Base-by-base conservation (phyloP, 2,113 vertebrate species). In the Pseudopipra pipra region DNA sequence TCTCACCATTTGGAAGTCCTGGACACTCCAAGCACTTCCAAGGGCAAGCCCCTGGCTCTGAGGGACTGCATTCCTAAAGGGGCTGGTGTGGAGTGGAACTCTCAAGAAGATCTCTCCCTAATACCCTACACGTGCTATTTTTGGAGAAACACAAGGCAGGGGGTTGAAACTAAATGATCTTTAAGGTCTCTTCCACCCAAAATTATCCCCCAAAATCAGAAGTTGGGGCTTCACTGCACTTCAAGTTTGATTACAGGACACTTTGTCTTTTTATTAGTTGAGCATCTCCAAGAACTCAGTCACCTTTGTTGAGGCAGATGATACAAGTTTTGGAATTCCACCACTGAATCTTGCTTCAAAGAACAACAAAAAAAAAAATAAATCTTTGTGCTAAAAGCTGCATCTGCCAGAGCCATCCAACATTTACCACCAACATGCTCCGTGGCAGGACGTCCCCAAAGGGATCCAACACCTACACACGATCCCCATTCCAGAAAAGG, bases 41-140 rank as follows among this genome's bases (percentile, higher is more conserved):
- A 46, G 20, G 25, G 54, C 37, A 70, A 85, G 43, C 18, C 10
- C 14, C 33, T 79, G 20, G 17, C 15, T 31, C 21, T 71, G 13
- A n/a, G 12, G 67, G 16, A 14, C 8, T 35, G 11, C 12, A 55
- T 35, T 35, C 28, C 24, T 24, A 8, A 76, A 72, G 31, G 35
- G 12, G 39, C 10, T 66, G 37, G 14, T 47, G 43, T 82, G 18
- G 9, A 54, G 15, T 25, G 31, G 31, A 67, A 44, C 11, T 46
- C 72, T 35, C 16, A 37, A 19, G 10, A 7, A 12, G 2, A 67
- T 28, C 21, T 41, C 25, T 89, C 41, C 31, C 12, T 25, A 44
- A 30, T 2, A 47, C 23, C 3, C 25, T 19, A 2, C 11, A 11
- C 2, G 2, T 4, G 6, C 16, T 58, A 6, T 3, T 70, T 43